Conservation (phyloP, 2,797 vertebrate genomes). For the Myiothlypis coronata region DNA sequence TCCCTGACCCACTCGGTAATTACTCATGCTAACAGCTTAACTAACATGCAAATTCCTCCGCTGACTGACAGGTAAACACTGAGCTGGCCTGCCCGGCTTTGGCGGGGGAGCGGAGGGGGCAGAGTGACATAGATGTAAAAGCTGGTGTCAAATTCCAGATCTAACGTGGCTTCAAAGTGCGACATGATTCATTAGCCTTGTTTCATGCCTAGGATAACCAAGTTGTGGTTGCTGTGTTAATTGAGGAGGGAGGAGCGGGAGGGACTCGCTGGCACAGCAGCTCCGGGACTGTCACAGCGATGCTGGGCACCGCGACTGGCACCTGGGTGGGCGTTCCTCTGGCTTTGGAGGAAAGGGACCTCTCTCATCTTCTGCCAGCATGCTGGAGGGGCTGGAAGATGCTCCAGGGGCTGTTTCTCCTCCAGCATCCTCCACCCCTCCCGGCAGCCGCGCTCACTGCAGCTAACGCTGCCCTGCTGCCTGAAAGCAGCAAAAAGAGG, state of each 20-base stretch:
- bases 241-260: constrained; percentile 39
- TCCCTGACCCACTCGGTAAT: constrained; percentile 53
- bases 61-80: constrained; percentile 54
- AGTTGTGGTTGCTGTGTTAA: constrained; percentile 53
- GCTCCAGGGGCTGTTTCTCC: background rate
- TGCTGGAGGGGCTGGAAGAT: background rate
- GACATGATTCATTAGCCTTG: constrained; percentile 53
- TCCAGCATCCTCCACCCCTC: background rate
- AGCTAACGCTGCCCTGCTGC: background rate
- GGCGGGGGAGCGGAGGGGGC: background rate
- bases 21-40: constrained; percentile 64
- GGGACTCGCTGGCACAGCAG: constrained; percentile 10
- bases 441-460: background rate
- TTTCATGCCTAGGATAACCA: constrained; percentile 55
- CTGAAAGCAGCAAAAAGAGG: background rate
- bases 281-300: background rate
- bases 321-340: background rate
- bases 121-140: constrained; percentile 17
- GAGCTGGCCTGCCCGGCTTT: background rate
- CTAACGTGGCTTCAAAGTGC: constrained; percentile 28
- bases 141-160: constrained; percentile 21
- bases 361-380: background rate
- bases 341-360: background rate
- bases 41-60: constrained; percentile 64
- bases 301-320: background rate